Conservation (phyloP, 2,113 vertebrate species). For the Chascanopsetta lugubris region DNA sequence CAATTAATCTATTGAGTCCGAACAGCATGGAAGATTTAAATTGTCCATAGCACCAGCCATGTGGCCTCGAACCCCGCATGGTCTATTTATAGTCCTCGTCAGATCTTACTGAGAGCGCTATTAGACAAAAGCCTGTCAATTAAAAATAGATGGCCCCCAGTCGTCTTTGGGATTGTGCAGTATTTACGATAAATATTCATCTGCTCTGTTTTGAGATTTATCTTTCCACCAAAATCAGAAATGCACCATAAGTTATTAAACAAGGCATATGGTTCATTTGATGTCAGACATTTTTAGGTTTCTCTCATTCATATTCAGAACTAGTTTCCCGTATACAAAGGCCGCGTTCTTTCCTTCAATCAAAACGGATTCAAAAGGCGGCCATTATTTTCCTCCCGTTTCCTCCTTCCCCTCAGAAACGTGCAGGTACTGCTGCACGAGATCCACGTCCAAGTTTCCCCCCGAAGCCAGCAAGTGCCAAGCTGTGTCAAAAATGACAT, state of each 20-base stretch:
- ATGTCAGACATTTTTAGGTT: slow-evolving; percentile 33
- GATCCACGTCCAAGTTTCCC: slow-evolving; percentile 58
- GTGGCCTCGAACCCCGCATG: slow-evolving; percentile 22
- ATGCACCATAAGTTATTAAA: not conserved
- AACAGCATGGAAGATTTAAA: slow-evolving; percentile 57
- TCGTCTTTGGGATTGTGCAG: slow-evolving; percentile 25
- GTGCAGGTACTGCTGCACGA: slow-evolving; percentile 50
- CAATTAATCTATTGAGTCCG: slow-evolving; percentile 57
- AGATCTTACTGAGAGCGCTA: slow-evolving; percentile 16
- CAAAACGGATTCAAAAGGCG: slow-evolving; percentile 30
- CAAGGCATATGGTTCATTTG: slow-evolving; percentile 1
- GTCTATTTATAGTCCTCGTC: slow-evolving; percentile 49
- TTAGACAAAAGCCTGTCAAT: slow-evolving; percentile 48
- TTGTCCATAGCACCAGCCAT: slow-evolving; percentile 42
- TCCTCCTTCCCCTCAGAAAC: slow-evolving; percentile 39
- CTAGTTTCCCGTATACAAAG: slow-evolving; percentile 5
- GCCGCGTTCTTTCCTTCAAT: slow-evolving; percentile 35
- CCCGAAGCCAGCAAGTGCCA: slow-evolving; percentile 74
- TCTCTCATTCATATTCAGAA: slow-evolving; percentile 14
- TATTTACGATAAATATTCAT: slow-evolving; percentile 8
- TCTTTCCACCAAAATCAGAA: not conserved
- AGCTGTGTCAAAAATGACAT: slow-evolving; percentile 79
- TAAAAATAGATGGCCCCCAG: slow-evolving; percentile 38
- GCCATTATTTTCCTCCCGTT: slow-evolving; percentile 8
- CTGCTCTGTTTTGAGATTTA: slow-evolving; percentile 8